Evolutionary conservation across 2,888 invertebrate genomes (phyloP), one percentile per base, ranked within the genome.

Genomic region (Steinernema scapterisci): DNA sequence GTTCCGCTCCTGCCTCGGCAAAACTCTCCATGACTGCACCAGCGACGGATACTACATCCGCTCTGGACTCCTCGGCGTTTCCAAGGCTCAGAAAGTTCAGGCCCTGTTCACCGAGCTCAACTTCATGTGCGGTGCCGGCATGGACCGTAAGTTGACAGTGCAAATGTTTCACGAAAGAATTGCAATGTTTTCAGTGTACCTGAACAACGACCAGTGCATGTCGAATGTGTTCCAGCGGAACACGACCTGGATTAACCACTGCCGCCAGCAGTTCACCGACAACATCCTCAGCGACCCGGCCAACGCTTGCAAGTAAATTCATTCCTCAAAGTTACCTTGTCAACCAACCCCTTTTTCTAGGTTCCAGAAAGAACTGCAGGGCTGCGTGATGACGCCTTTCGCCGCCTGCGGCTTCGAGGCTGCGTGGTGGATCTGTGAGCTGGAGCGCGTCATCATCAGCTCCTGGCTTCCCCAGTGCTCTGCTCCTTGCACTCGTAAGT

Each of bases 101-200:
- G 31, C 63, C 9, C 38, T 63, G 16, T 63, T 27, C 63, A 63
- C 63, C 63, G 63, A 63, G 63, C 31, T 63, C 11, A 63, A 63
- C 63, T 63, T 31, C 63, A 63, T 63, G 16, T 63, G 63, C 27
- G 63, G 63, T 7, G 63, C 63, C 19, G 63, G 63, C 27, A 63
- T 63, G 63, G 63, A 63, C 63, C 5, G 63, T 63, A 63, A 38
- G 63, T 13, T 13, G 6, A 11, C 19, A 52, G 3, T 31, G 63
- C 2, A 19, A 5, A n/a, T 16, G 54, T 23, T 25, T 25, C 63
- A 5, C n/a, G n/a, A n/a, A n/a, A n/a, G n/a, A n/a, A n/a, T 27
- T 25, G 11, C 9, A 48, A 16, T 16, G 2, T 6, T 63, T 63
- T 27, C 16, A 63, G 63, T 63, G 16, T 63, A 13, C 19, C 38